Evolutionary conservation across 2,113 vertebrate genomes (phyloP).

Genomic region (Microtus ochrogaster): DNA sequence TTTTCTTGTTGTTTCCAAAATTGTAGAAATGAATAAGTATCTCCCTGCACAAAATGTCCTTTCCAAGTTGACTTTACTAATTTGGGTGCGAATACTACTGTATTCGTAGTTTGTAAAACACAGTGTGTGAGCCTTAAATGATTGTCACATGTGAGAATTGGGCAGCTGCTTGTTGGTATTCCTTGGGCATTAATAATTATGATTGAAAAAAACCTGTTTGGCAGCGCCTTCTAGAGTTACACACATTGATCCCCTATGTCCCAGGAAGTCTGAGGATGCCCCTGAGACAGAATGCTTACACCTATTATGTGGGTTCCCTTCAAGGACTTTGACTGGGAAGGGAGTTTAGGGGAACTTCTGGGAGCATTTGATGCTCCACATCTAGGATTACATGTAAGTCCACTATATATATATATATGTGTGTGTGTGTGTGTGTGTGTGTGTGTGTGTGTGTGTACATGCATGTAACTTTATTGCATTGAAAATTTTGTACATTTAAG

Average conservation of each 20-base stretch:
- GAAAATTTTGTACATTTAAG: neutral
- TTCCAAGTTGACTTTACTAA: constrained; percentile 6
- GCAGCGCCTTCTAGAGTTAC: neutral
- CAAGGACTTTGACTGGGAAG: neutral
- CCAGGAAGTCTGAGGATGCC: neutral
- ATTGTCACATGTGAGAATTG: constrained; percentile 1
- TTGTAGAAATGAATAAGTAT: constrained; percentile 21
- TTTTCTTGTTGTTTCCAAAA: constrained; percentile 43
- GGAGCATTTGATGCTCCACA: neutral
- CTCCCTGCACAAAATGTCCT: neutral
- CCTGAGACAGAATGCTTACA: neutral
- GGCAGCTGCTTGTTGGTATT: neutral
- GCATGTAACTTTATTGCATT: neutral
- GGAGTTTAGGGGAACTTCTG: neutral
- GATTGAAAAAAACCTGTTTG: neutral
- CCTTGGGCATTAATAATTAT: neutral
- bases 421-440: neutral
- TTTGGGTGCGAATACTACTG: neutral
- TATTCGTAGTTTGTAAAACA: neutral
- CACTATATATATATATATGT: neutral
- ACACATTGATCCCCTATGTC: neutral
- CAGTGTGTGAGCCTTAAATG: neutral
- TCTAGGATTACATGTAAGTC: neutral
- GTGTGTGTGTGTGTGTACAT: neutral
- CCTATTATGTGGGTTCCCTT: neutral